Evolutionary conservation across 2,797 vertebrate genomes (phyloP).

Genomic region (Onychomys leucogaster): DNA sequence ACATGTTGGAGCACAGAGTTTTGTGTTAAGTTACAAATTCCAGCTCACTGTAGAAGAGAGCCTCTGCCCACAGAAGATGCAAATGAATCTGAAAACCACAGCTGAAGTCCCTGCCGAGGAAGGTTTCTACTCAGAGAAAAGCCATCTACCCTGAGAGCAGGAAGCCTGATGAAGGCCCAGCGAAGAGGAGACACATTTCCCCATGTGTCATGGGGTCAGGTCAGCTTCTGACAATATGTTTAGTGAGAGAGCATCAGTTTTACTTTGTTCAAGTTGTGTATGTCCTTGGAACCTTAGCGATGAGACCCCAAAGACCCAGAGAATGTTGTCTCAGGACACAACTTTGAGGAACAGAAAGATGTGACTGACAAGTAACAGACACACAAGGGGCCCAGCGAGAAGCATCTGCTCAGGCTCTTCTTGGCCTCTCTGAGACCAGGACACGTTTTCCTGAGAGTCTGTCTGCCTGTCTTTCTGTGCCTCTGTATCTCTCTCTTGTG

Average conservation of each 20-base stretch:
- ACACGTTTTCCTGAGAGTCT: neutral
- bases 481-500: neutral
- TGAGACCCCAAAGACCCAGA: neutral
- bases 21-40: neutral
- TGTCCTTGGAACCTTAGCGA: neutral
- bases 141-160: neutral
- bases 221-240: neutral
- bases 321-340: neutral
- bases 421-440: neutral
- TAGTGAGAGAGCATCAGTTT: neutral
- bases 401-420: neutral
- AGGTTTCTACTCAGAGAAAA: neutral
- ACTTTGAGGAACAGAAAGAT: neutral
- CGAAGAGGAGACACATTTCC: neutral
- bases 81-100: neutral
- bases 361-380: neutral
- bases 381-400: accelerated
- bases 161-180: neutral
- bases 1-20: neutral
- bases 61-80: neutral
- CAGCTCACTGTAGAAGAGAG: neutral
- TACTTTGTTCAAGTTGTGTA: neutral
- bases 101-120: neutral
- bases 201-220: too few relatives aligned
- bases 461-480: neutral